These are phyloP conservation scores for Chrysodeixis includens DNA, from an alignment of 2,888 invertebrate species.

Conservation along the genomic window DNA sequence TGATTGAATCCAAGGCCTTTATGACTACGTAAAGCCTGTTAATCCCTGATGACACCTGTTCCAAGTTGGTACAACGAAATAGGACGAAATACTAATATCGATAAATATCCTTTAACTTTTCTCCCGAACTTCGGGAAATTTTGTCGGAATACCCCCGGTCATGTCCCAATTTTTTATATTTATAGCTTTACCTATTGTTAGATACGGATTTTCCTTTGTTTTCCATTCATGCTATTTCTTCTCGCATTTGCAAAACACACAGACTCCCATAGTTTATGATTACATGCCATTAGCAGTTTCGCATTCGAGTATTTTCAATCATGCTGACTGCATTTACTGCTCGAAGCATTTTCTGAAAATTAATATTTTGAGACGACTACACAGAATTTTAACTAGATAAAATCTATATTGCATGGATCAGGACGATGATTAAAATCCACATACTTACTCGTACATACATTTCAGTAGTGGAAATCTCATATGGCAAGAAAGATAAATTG, in stretches of 20 bases:
- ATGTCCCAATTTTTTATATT: constrained; percentile 20
- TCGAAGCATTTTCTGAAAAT: too few species aligned
- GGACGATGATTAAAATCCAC: too few species aligned
- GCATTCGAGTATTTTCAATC: too few species aligned
- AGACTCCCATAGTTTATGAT: background rate
- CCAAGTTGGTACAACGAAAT: constrained; percentile 23
- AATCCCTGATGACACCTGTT: constrained; percentile 39
- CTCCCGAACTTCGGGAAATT: constrained; percentile 17
- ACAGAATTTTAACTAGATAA: too few species aligned
- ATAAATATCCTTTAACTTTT: constrained; percentile 35
- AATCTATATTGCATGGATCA: too few species aligned
- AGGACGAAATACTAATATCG: constrained; percentile 37
- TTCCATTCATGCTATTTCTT: background rate
- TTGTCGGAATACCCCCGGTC: constrained; percentile 6
- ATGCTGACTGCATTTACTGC: too few species aligned
- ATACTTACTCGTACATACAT: too few species aligned
- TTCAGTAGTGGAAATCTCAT: too few species aligned
- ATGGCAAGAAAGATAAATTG: too few species aligned
- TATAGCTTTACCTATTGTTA: background rate
- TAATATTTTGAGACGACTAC: too few species aligned
- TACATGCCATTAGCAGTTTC: background rate
- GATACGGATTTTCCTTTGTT: background rate
- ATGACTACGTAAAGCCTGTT: constrained; percentile 28
- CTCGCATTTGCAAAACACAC: background rate
- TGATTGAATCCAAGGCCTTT: constrained; percentile 48